These are phyloP conservation scores for Iphiclides podalirius DNA, from an alignment of 2,888 invertebrate species.

Conservation along the genomic window DNA sequence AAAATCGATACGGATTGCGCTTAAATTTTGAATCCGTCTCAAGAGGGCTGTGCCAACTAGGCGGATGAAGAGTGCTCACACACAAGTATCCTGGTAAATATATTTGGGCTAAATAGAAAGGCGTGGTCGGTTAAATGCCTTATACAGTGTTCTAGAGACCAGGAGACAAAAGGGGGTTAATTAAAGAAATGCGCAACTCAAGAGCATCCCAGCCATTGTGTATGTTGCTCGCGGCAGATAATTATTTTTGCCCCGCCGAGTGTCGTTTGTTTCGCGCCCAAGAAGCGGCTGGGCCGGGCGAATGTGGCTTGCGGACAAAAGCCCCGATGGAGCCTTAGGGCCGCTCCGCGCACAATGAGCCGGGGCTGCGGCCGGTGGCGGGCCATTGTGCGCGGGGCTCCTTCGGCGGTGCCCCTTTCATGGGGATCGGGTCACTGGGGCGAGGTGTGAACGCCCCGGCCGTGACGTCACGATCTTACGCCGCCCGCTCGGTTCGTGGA, in stretches of 20 bases:
- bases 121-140: too few relatives aligned
- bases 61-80: too few relatives aligned
- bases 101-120: too few relatives aligned
- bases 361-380: background rate
- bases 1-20: too few relatives aligned
- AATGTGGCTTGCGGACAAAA: background rate
- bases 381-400: background rate
- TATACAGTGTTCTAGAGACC: too few relatives aligned
- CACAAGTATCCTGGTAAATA: too few relatives aligned
- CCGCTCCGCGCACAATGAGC: background rate
- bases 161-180: too few relatives aligned
- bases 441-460: slow-evolving; percentile 3
- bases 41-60: too few relatives aligned
- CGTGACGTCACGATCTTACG: slow-evolving; percentile 6
- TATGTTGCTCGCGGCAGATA: background rate
- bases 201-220: background rate
- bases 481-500: background rate
- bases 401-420: background rate
- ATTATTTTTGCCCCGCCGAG: background rate
- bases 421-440: slow-evolving; percentile 4
- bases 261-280: background rate
- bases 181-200: too few relatives aligned
- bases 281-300: background rate
- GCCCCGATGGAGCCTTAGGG: background rate
- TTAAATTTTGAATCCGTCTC: too few relatives aligned